Evolutionary conservation across 2,888 invertebrate species (phyloP).

Genomic region (Hypsopygia costalis): DNA sequence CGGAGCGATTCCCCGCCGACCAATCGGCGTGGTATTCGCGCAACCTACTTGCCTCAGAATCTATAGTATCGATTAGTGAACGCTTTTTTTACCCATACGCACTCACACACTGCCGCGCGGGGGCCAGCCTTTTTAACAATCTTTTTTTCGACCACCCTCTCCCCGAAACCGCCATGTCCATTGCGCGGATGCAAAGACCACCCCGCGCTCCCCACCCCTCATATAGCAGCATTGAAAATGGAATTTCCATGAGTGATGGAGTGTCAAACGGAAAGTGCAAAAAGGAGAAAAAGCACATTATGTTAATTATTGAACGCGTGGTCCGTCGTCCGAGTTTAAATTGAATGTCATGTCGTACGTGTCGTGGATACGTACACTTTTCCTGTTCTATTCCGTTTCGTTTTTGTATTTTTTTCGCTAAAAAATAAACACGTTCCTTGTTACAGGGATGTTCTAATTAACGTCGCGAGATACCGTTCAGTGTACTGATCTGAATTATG

Average conservation of each 20-base stretch:
- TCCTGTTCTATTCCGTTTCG: constrained; percentile 41
- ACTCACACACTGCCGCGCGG: constrained; percentile 72
- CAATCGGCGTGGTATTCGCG: constrained; percentile 61
- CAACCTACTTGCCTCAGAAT: constrained; percentile 77
- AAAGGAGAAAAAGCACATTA: constrained; percentile 79
- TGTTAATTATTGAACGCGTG: constrained; percentile 78
- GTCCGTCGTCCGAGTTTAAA: constrained; percentile 70
- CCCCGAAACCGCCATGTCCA: constrained; percentile 77
- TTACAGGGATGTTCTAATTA: constrained; percentile 16
- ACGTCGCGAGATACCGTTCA: neutral
- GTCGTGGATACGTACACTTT: constrained; percentile 46
- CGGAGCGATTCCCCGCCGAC: constrained; percentile 47
- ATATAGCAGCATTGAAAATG: constrained; percentile 78
- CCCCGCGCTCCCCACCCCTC: constrained; percentile 62
- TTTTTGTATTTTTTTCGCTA: constrained; percentile 32
- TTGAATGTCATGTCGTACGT: constrained; percentile 74
- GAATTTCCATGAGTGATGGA: constrained; percentile 81
- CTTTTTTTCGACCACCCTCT: constrained; percentile 76
- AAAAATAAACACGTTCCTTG: constrained; percentile 21
- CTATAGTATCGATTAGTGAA: constrained; percentile 80
- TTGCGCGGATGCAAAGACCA: constrained; percentile 79
- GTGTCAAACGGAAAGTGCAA: constrained; percentile 79
- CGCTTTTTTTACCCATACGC: constrained; percentile 75
- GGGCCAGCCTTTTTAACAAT: constrained; percentile 79
- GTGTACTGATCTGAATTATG: neutral